Evolutionary conservation across 2,797 vertebrate genomes (phyloP).

Genomic region (Hypotaenidia okinawae): DNA sequence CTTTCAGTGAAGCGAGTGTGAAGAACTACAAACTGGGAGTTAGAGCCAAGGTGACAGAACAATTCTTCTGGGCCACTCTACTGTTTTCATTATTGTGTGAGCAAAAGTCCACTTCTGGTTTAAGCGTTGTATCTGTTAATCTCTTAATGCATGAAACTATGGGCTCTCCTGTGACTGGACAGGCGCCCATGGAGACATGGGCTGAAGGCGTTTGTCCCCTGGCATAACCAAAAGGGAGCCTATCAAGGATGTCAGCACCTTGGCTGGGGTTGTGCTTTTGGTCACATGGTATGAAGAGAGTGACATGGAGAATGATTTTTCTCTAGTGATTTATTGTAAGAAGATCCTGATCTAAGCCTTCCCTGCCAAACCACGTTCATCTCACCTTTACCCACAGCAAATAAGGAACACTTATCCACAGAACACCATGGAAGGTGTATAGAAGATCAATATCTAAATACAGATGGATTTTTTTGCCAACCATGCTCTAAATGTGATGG

Average conservation of each 20-base stretch:
- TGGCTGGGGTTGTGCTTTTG: not conserved
- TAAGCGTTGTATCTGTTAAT: not conserved
- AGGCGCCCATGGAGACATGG: not conserved
- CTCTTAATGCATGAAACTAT: not conserved
- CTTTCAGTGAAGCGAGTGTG: not conserved
- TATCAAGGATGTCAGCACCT: not conserved
- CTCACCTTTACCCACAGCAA: not conserved
- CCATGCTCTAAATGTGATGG: not conserved
- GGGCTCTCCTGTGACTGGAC: not conserved
- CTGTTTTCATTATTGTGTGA: not conserved
- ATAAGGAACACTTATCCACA: not conserved
- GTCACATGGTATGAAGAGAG: not conserved
- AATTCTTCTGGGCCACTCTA: not conserved
- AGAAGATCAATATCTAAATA: not conserved
- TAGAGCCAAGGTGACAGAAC: not conserved
- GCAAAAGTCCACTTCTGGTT: not conserved
- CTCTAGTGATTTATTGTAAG: not conserved
- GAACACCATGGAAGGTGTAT: not conserved
- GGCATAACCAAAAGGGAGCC: not conserved
- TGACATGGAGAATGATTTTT: not conserved
- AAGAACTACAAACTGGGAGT: not conserved
- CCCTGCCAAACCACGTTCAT: not conserved
- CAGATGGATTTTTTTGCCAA: not conserved
- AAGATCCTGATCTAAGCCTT: not conserved
- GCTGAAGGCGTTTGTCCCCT: not conserved